A percentile compares a stretch with the other conserved stretches of the same genome.
Evolutionary conservation across 92 coral and sea anemone genomes (phyloP).

Genomic region (Isaurus tuberculatus): DNA sequence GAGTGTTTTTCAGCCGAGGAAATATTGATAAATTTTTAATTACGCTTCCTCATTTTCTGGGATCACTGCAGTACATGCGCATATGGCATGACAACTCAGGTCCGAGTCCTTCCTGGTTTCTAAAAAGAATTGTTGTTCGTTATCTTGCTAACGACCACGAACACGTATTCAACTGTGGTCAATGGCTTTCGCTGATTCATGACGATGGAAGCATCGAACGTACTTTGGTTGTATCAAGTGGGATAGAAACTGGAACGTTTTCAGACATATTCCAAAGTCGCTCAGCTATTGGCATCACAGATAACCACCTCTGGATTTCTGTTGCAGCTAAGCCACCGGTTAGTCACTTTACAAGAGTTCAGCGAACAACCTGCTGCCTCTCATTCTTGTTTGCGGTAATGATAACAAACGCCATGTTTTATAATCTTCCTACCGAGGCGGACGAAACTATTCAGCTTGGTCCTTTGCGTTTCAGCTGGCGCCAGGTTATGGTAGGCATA

Average conservation of each 20-base stretch:
- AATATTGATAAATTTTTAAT: constrained; percentile 59
- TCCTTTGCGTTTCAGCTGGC: constrained; percentile 67
- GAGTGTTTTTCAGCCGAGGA: constrained; percentile 57
- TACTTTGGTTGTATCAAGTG: constrained; percentile 9
- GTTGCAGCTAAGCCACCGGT: constrained; percentile 61
- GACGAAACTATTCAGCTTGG: constrained; percentile 63
- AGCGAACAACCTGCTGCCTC: constrained; percentile 73
- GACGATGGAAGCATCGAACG: constrained; percentile 66
- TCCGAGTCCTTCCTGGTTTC: constrained; percentile 64
- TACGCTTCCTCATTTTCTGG: constrained; percentile 34
- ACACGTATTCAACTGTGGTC: constrained; percentile 60
- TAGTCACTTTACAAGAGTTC: constrained; percentile 68
- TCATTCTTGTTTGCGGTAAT: constrained; percentile 67
- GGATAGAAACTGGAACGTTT: constrained; percentile 9
- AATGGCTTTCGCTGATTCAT: constrained; percentile 70
- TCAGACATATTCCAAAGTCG: constrained; percentile 30
- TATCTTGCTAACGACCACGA: constrained; percentile 40
- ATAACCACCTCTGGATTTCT: constrained; percentile 74
- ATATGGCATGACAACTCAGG: constrained; percentile 68
- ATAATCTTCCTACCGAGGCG: constrained; percentile 39
- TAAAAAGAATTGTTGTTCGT: constrained; percentile 46
- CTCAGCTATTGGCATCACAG: constrained; percentile 51
- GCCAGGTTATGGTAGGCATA: constrained; percentile 66
- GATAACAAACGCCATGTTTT: constrained; percentile 85
- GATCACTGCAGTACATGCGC: constrained; percentile 48